Evolutionary conservation across 2,888 invertebrate genomes (phyloP), one percentile per base, ranked within the genome.

Genomic region (Pocota personata): DNA sequence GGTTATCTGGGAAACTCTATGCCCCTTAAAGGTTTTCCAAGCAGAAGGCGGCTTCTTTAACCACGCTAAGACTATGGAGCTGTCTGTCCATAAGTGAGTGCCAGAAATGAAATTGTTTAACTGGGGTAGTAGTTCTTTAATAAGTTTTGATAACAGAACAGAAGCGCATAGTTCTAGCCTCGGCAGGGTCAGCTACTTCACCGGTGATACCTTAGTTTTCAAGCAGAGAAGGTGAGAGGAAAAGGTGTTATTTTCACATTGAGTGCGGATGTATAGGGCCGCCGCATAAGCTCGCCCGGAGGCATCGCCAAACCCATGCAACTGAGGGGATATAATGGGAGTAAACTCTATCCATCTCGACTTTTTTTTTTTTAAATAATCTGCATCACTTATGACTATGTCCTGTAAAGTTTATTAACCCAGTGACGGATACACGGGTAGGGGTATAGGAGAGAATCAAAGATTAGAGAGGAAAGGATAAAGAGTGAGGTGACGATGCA

Each of bases 271-370:
- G 12, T 82, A 78, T 40, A 75, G 16, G 0, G 58, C 50, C 2
- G 80, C 76, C 2, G 55, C 64, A 55, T 71, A 84, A 0, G 78
- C 73, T 7, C 50, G 48, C 52, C 80, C 76, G 2, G 71, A 72
- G 8, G 72, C 58, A 32, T 79, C 75, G 14, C 76, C 50, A 12
- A 77, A 73, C 1, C 55, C 86, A 8, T 80, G 76, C 0, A 80
- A 1, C 32, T 86, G 50, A 19, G 62, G 0, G 19, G 21, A 24
- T 12, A n/a, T n/a, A 12, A 8, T 19, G 0, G 46, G 62, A 10
- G 21, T 24, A 16, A 46, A 77, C 7, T 69, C 10, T 1, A 80
- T 43, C 82, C 78, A 86, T 10, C 86, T 21, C 0, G 82, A n/a
- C n/a, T n/a, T n/a, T n/a, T n/a, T n/a, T n/a, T n/a, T n/a, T n/a